Evolutionary conservation across 1,140 invertebrate species (phyloP).

Genomic region (Drosophila punjabiensis): DNA sequence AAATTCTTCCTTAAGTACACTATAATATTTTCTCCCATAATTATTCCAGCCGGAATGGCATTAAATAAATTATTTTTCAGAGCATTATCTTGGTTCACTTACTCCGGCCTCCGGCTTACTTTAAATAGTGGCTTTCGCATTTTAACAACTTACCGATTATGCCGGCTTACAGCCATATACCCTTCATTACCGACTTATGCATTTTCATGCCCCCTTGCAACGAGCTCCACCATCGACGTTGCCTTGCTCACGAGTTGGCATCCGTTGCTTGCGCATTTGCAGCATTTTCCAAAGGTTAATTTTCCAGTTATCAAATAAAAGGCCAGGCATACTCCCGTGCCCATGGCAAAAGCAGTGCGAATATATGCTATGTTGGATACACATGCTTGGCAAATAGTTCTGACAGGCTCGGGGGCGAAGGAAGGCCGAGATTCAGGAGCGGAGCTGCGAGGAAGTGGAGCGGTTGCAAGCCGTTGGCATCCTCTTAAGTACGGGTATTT

Average conservation of each 20-base stretch:
- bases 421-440: background rate
- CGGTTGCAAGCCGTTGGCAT: constrained; percentile 39
- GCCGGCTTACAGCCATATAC: constrained; percentile 9
- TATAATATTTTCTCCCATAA: constrained; percentile 5
- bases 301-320: constrained; percentile 74
- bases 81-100: constrained; percentile 2
- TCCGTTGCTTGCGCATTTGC: constrained; percentile 60
- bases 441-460: background rate
- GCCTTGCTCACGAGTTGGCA: constrained; percentile 59
- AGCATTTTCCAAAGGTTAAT: constrained; percentile 74
- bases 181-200: constrained; percentile 35
- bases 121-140: background rate
- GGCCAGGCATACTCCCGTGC: constrained; percentile 37
- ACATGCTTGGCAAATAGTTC: constrained; percentile 58
- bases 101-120: constrained; percentile 2
- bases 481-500: constrained; percentile 39
- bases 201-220: constrained; percentile 14
- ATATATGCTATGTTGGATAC: constrained; percentile 32
- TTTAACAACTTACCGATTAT: constrained; percentile 37
- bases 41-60: constrained; percentile 1
- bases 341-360: constrained; percentile 14
- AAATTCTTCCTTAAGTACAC: background rate
- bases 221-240: constrained; percentile 10
- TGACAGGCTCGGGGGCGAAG: constrained; percentile 30
- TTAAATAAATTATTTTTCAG: constrained; percentile 4